phyloP scores from a whole-genome alignment of 2,888 invertebrate species.

The Magallana nippona region DNA sequence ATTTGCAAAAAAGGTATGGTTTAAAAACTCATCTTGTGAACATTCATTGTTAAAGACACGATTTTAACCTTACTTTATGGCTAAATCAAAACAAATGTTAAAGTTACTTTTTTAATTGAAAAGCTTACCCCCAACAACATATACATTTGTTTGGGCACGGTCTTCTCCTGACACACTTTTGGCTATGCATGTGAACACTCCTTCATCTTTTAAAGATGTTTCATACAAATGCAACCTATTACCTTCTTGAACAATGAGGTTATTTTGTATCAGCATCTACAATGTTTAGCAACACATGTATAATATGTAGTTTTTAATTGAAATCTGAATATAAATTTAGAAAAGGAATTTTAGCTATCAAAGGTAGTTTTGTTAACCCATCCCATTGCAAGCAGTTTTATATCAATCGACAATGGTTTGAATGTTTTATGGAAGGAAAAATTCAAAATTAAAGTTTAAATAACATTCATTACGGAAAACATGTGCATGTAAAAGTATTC shows the following conservation, averaged over 20 bases:
- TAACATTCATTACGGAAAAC: no score
- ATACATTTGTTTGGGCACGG: neutral
- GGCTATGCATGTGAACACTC: neutral
- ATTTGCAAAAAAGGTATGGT: neutral
- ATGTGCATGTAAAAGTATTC: no score
- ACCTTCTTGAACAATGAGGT: neutral
- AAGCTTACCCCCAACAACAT: slow-evolving; percentile 26
- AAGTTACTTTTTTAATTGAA: neutral
- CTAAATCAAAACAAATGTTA: no score
- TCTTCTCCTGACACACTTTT: neutral
- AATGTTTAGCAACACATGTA: neutral
- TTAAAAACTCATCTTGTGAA: neutral
- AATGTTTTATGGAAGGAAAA: no score
- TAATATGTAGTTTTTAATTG: neutral
- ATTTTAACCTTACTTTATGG: no score
- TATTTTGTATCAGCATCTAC: neutral
- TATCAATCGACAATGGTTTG: no score
- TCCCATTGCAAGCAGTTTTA: no score
- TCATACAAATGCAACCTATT: neutral
- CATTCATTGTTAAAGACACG: no score
- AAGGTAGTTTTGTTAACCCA: no score
- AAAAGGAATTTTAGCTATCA: no score
- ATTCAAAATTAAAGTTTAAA: no score
- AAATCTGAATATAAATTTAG: no score
- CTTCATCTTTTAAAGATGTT: neutral